Evolutionary conservation across 2,113 vertebrate genomes (phyloP).

Genomic region (Capreolus pygargus): DNA sequence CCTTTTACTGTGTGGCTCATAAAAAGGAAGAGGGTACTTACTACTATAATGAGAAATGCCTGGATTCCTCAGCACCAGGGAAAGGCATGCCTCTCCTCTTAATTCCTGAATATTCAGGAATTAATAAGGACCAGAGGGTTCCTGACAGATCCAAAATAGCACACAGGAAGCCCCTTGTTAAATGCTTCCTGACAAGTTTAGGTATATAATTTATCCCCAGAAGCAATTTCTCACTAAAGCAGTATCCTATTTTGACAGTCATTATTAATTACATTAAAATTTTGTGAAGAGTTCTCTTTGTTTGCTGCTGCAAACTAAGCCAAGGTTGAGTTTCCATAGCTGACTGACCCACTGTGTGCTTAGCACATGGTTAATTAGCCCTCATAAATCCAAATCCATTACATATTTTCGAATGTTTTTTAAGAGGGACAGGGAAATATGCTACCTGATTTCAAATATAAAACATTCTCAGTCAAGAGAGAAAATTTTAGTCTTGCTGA

Average conservation of each 20-base stretch:
- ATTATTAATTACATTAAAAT: neutral
- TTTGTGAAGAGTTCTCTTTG: neutral
- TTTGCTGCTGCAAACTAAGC: neutral
- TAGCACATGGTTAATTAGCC: neutral
- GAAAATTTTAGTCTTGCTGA: neutral
- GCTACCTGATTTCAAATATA: neutral
- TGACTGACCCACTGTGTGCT: neutral
- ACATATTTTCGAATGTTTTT: neutral
- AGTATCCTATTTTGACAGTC: neutral
- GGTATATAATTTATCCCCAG: neutral
- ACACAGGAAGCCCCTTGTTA: no score
- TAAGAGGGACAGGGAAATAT: neutral
- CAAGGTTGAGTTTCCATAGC: neutral
- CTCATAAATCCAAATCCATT: neutral
- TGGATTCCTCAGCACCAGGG: no score
- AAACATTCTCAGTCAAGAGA: neutral
- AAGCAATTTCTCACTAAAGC: neutral
- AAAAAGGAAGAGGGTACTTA: no score
- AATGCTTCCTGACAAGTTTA: neutral
- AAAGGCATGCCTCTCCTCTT: no score
- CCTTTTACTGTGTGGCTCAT: no score
- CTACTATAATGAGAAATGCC: no score
- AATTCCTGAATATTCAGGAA: no score
- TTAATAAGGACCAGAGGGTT: no score
- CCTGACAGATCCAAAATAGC: no score